Evolutionary conservation across 2,113 vertebrate genomes (phyloP), one percentile per base, ranked within the genome.

Genomic region (Chlamydotis undulata): DNA sequence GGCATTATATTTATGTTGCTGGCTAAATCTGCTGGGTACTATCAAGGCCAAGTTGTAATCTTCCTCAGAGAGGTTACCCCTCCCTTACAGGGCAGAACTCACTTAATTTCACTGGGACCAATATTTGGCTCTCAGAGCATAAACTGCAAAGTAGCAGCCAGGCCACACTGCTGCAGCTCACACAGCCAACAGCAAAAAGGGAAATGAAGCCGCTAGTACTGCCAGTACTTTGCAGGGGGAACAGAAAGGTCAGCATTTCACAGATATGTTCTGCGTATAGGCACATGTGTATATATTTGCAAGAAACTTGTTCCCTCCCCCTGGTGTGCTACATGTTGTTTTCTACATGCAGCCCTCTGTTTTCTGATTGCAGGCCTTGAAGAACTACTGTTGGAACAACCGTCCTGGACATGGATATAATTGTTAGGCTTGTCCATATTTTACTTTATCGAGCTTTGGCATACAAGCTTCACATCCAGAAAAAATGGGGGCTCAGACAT

Each of bases 201-300:
- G 83, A 90, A 92, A 75, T 2, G 2, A 57, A 77, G 90, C 24
- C 67, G 41, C n/a, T 39, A 81, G 83, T 7, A 89, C 86, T 92
- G 95, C 80, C 95, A 94, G 86, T 78, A 35, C 91, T 92, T 65
- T 68, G 73, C 22, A 70, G 47, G 43, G 67, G 53, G 68, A 69
- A 75, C 2, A 4, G 19, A 41, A 63, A 92, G 87, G 91, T 91
- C 94, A 94, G 83, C 28, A 10, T 52, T 89, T 79, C 65, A 61
- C 55, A 89, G 60, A 60, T 55, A 47, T 2, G 25, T 28, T 57
- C 76, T 64, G 19, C 47, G 26, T 47, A 35, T 1, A 81, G 59
- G 90, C 22, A 19, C 0, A 1, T 50, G 18, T 57, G 22, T 31
- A 13, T 18, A 45, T 5, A 17, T 47, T 37, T 41, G 31, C 22